Evolutionary conservation across 2,888 invertebrate species (phyloP), one percentile per base, ranked within the genome.

Genomic region (Xanthia icteritia): DNA sequence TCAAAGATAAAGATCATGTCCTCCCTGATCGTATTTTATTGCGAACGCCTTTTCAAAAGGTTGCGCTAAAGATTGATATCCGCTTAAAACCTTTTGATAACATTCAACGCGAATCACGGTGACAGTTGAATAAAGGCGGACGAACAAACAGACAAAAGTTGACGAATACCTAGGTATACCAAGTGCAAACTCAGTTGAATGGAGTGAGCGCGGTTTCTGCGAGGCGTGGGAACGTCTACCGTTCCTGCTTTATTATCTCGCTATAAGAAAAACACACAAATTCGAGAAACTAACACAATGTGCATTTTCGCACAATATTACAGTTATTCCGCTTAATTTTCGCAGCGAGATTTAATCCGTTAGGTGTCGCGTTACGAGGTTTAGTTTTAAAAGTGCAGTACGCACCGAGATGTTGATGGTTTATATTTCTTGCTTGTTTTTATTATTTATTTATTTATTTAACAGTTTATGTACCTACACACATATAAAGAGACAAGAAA

Each of bases 191-290:
- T 86, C 89, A 90, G 87, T 88, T 91, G 91, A 92, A 91, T 89
- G 88, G 90, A 92, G 92, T 42, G 77, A 79, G 39, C 78, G 78
- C 77, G 69, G 69, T 72, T 84, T 80, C 67, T 83, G 67, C 79
- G 58, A 89, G 90, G 92, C 95, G 96, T 96, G 96, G 95, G 96
- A 96, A 95, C 88, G 79, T 88, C 88, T 77, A 84, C 85, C 81
- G 90, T 91, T 91, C 89, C 90, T 92, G 90, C 89, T 91, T 88
- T 91, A 90, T 90, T 89, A 84, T 89, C 85, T 82, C 77, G 84
- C 84, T 74, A 2, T 79, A 86, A 89, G 90, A 92, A 94, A 92
- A 94, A 91, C 90, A 89, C 79, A 89, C 79, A 92, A 92, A 92
- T 92, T 92, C 89, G 87, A 87, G 90, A 91, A 93, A 92, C 89